Conservation (phyloP, 2,113 vertebrate species). For the Terrapene triunguis region DNA sequence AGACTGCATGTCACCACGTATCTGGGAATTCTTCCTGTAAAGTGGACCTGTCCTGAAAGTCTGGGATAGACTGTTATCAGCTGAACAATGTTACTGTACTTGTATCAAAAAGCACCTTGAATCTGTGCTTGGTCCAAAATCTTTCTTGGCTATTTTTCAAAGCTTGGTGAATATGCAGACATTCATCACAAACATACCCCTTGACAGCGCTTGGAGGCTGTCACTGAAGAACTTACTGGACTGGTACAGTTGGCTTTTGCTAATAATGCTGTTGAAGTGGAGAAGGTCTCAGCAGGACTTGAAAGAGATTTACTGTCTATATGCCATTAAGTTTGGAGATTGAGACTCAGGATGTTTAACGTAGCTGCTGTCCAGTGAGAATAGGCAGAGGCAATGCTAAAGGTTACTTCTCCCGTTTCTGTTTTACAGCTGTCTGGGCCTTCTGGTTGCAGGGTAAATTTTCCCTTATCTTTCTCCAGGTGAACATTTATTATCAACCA, state of each 20-base stretch:
- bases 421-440: neutral
- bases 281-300: neutral
- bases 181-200: neutral
- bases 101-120: neutral
- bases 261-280: neutral
- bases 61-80: neutral
- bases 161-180: neutral
- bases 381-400: neutral
- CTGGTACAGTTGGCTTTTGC: neutral
- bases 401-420: neutral
- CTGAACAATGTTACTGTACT: neutral
- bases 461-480: neutral
- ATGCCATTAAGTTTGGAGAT: neutral
- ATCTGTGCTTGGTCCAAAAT: neutral
- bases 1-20: neutral
- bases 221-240: neutral
- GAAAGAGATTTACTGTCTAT: neutral
- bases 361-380: neutral
- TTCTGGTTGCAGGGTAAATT: neutral
- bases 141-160: neutral
- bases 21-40: neutral
- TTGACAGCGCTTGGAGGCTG: neutral
- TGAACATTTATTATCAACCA: neutral
- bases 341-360: neutral
- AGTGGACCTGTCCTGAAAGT: neutral